A percentile compares a stretch with the other conserved stretches of the same genome.
phyloP scores from a whole-genome alignment of 2,113 vertebrate genomes.

The Australoheros scitulus region DNA sequence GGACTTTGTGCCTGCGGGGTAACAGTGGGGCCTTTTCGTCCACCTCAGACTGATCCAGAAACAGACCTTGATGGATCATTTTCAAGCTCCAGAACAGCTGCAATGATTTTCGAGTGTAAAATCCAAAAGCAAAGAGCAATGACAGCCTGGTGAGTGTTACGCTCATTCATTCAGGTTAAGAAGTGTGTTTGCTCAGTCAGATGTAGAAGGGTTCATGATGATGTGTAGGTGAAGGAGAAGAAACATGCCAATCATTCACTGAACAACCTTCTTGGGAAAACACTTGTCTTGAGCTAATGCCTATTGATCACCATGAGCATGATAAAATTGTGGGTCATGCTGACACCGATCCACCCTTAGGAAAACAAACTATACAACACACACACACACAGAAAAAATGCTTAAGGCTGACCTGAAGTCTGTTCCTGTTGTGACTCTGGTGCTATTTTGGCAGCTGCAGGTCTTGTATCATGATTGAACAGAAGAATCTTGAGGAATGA shows the following conservation, averaged over 20 bases:
- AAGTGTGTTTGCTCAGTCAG: constrained; percentile 17
- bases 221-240: constrained; percentile 20
- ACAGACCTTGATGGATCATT: constrained; percentile 13
- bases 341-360: constrained; percentile 31
- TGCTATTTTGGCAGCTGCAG: neutral
- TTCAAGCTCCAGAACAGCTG: neutral
- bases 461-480: neutral
- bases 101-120: neutral
- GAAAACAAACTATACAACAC: constrained; percentile 46
- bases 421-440: neutral
- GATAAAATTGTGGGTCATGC: constrained; percentile 38
- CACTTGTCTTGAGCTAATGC: constrained; percentile 57
- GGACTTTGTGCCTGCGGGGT: neutral
- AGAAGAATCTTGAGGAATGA: neutral
- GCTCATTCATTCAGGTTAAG: constrained; percentile 13
- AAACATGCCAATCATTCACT: constrained; percentile 47
- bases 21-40: neutral
- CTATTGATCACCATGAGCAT: constrained; percentile 54
- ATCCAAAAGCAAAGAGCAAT: neutral
- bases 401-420: neutral
- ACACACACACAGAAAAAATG: neutral
- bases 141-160: constrained; percentile 11
- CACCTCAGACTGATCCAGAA: neutral
- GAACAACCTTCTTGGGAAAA: constrained; percentile 55
- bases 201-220: constrained; percentile 22